Base-by-base conservation (phyloP, 2,113 vertebrate species). In the Hippopotamus amphibius region DNA sequence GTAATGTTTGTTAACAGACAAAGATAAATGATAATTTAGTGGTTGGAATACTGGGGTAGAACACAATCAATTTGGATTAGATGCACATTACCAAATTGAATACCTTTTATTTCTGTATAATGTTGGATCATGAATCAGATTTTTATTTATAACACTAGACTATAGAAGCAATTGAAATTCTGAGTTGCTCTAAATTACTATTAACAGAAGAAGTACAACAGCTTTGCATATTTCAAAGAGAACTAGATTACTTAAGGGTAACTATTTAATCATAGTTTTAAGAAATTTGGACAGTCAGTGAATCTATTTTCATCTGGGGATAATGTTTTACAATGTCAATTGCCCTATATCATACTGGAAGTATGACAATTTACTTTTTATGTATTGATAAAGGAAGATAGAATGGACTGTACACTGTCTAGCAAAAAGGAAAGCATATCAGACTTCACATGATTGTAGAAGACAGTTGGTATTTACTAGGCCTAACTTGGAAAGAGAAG, bases 1-100 rank as follows among this genome's bases (percentile, higher is more conserved):
- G 30, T 87, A 97, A 89, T 97, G 94, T 97, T 97, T 98, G 85
- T 97, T 98, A 98, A 96, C 88, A 95, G 97, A 85, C 87, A 98
- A 97, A 93, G 68, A 95, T 82, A 14, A 6, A 97, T 96, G 91
- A 96, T 97, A 98, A 98, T 98, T 98, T 88, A 97, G 97, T 89
- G 82, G 86, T 96, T 97, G 95, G 87, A 97, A 97, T 95, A 96
- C 69, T 95, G 63, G 88, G 0, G 0, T 81, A 97, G 96, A 97
- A 92, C 93, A 98, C 85, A 98, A 98, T 98, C 97, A 97, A 46
- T 94, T 96, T 97, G 97, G 97, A 97, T 98, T 97, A 97, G 96
- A 97, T 93, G 88, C 96, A 98, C 97, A 96, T 97, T 98, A 98
- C 86, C 93, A 98, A 98, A 98, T 17, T 97, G 97, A 98, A 98